These are phyloP conservation scores for Platyrinchus mystaceus DNA, from an alignment of 2,797 vertebrate species.

Conservation along the genomic window DNA sequence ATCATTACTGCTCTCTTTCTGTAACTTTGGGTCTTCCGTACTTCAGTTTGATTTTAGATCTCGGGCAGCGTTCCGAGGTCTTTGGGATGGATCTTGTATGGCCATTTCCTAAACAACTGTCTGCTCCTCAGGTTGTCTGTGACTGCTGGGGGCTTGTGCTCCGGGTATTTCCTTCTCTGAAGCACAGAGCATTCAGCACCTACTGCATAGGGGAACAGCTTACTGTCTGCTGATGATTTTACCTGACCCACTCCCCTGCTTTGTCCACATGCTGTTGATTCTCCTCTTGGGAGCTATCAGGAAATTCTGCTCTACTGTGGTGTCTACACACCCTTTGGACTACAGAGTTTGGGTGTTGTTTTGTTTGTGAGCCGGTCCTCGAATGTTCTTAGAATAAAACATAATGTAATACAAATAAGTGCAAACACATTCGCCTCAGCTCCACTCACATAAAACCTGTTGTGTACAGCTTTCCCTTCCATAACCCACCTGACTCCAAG, in stretches of 20 bases:
- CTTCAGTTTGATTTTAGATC: not conserved
- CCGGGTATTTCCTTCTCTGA: not conserved
- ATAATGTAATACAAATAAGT: not conserved
- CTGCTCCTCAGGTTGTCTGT: not conserved
- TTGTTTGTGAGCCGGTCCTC: not conserved
- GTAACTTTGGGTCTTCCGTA: not conserved
- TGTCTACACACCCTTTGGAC: not conserved
- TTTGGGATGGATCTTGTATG: not conserved
- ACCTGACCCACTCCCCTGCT: not conserved
- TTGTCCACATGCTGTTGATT: not conserved
- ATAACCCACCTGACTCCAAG: conserved; percentile 27
- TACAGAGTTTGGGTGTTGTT: not conserved
- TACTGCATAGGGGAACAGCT: not conserved
- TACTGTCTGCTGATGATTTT: not conserved
- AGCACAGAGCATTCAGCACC: not conserved
- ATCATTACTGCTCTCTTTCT: not conserved
- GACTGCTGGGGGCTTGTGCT: not conserved
- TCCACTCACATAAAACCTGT: conserved; percentile 18
- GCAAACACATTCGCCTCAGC: conserved; percentile 23
- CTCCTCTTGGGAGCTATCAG: not conserved
- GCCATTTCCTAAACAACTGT: not conserved
- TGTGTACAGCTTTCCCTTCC: conserved; percentile 1
- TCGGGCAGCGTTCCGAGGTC: not conserved
- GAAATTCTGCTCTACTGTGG: not conserved
- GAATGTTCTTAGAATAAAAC: not conserved